Evolutionary conservation across 2,888 invertebrate species (phyloP).

Genomic region (Epinotia brunnichana): DNA sequence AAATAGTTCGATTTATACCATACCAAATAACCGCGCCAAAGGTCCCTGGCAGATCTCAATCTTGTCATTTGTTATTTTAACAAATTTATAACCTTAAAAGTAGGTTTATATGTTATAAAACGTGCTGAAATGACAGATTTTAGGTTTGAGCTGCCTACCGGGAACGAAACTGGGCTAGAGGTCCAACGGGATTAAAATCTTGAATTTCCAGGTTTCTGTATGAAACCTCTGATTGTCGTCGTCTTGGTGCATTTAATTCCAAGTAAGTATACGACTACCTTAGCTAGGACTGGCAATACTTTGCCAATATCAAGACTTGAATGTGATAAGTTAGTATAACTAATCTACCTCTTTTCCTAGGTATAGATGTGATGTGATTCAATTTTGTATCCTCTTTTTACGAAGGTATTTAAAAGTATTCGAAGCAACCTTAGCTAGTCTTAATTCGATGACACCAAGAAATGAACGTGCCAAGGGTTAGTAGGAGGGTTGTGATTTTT

Average conservation of each 20-base stretch:
- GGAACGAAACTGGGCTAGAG: background rate
- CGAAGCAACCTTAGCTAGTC: slow-evolving; percentile 50
- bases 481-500: slow-evolving; percentile 71
- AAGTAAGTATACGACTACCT: slow-evolving; percentile 11
- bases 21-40: background rate
- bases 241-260: slow-evolving; percentile 18
- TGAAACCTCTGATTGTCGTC: background rate
- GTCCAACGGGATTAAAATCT: background rate
- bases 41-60: background rate
- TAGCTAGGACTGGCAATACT: slow-evolving; percentile 16
- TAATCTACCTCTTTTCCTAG: slow-evolving; percentile 33
- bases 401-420: slow-evolving; percentile 49
- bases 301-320: slow-evolving; percentile 16
- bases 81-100: background rate
- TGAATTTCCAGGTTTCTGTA: background rate
- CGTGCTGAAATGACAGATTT: background rate
- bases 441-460: slow-evolving; percentile 53
- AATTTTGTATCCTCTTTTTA: slow-evolving; percentile 52
- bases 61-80: background rate
- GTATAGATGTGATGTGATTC: slow-evolving; percentile 32
- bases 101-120: background rate
- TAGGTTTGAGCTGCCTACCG: background rate
- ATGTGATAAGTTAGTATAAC: slow-evolving; percentile 20
- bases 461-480: slow-evolving; percentile 57
- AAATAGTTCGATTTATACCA: background rate